Percentiles rank a stretch among this genome's conserved stretches.
phyloP scores from a whole-genome alignment of 2,113 vertebrate species.

The Charadrius vociferus region DNA sequence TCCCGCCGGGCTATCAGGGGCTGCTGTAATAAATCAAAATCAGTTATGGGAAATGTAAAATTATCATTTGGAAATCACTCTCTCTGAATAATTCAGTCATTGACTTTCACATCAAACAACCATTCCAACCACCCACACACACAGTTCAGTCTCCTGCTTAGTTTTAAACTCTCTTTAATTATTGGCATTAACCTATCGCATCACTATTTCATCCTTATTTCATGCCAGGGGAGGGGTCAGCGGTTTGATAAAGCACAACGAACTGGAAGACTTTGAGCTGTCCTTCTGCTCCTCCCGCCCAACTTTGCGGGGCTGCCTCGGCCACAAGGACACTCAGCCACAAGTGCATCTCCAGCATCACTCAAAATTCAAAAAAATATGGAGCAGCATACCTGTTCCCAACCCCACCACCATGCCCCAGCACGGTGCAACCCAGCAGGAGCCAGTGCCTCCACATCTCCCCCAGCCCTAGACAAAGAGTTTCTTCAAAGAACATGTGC shows the following conservation, averaged over 20 bases:
- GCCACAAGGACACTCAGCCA: slow-evolving; percentile 58
- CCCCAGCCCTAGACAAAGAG: not conserved
- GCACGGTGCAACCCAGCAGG: not conserved
- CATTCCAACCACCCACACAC: slow-evolving; percentile 78
- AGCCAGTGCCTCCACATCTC: not conserved
- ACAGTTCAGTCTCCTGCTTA: slow-evolving; percentile 73
- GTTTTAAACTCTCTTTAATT: slow-evolving; percentile 82
- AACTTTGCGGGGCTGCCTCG: not conserved
- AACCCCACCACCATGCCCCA: accelerated
- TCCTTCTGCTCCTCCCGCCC: slow-evolving; percentile 59
- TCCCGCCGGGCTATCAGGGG: slow-evolving; percentile 34
- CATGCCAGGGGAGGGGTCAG: slow-evolving; percentile 60
- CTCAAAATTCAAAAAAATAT: not conserved
- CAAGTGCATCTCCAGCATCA: not conserved
- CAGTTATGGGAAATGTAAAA: slow-evolving; percentile 81
- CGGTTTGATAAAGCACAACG: slow-evolving; percentile 64
- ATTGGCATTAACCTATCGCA: slow-evolving; percentile 75
- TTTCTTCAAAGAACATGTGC: not conserved
- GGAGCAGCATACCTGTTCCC: not conserved
- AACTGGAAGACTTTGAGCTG: slow-evolving; percentile 71
- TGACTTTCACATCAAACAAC: slow-evolving; percentile 84
- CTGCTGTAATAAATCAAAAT: slow-evolving; percentile 78
- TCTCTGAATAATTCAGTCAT: slow-evolving; percentile 83
- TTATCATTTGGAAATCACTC: slow-evolving; percentile 81
- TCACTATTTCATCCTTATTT: slow-evolving; percentile 67